Evolutionary conservation across 64 coral and sea anemone genomes (phyloP).

Genomic region (Pocillopora verrucosa): DNA sequence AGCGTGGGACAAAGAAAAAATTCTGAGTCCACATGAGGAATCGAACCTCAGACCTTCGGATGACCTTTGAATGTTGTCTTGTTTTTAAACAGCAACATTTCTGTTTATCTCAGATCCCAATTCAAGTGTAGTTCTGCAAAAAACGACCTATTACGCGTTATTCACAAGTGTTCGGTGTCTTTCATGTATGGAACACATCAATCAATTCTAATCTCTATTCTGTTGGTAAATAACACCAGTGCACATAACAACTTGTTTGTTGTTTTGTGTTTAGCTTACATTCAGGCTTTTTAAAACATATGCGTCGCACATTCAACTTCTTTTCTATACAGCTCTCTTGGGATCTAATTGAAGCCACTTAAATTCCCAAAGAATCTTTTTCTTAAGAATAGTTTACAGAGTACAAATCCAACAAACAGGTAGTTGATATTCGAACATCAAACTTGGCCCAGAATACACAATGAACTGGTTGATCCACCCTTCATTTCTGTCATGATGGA

Average conservation of each 20-base stretch:
- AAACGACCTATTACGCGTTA: too few species aligned
- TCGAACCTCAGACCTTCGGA: too few species aligned
- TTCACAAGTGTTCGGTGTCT: too few species aligned
- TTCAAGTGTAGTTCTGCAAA: too few species aligned
- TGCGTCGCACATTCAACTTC: neutral
- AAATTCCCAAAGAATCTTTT: neutral
- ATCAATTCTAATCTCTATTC: neutral
- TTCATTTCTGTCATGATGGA: neutral
- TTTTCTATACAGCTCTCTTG: conserved; percentile 7
- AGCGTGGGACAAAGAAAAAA: too few species aligned
- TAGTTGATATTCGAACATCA: neutral
- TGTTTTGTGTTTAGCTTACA: neutral
- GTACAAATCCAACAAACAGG: neutral
- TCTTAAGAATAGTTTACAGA: neutral
- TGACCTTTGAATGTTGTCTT: too few species aligned
- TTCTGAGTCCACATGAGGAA: too few species aligned
- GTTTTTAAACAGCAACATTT: too few species aligned
- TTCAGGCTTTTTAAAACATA: neutral
- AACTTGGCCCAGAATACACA: neutral
- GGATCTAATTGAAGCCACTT: neutral
- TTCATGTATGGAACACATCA: too few species aligned
- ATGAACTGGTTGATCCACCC: neutral
- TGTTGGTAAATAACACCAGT: neutral
- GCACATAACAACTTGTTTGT: conserved; percentile 3
- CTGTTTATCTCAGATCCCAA: too few species aligned